Percentiles rank a stretch among this genome's conserved stretches.
These are phyloP conservation scores for Lacerta bilineata DNA, from an alignment of 2,797 vertebrate species.

Conservation along the genomic window DNA sequence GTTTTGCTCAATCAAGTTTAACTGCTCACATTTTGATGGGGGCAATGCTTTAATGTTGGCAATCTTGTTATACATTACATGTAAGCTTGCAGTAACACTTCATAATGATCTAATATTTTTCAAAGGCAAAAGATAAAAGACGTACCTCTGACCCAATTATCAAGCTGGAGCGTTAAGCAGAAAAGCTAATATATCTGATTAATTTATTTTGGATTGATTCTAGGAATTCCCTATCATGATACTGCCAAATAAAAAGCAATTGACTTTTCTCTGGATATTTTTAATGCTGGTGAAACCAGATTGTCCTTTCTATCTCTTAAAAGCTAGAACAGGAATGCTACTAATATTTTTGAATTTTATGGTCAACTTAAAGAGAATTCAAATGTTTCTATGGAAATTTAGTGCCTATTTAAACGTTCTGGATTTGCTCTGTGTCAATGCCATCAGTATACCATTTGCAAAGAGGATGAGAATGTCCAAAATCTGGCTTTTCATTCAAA, in stretches of 20 bases:
- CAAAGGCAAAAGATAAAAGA: background rate
- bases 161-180: too few relatives aligned
- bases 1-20: too few relatives aligned
- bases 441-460: background rate
- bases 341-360: constrained; percentile 1
- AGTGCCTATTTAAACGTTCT: background rate
- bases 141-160: background rate
- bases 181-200: background rate
- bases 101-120: background rate
- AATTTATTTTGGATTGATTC: constrained; percentile 2
- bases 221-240: background rate
- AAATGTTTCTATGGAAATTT: background rate
- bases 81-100: background rate
- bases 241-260: background rate
- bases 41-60: background rate
- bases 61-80: background rate
- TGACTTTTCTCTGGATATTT: background rate
- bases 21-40: background rate
- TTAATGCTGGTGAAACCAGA: background rate
- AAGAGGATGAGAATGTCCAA: background rate
- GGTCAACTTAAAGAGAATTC: background rate
- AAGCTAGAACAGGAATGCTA: background rate
- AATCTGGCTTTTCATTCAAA: background rate
- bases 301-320: background rate
- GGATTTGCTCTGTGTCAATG: background rate